These are phyloP conservation scores for Oreocharis arfaki DNA, from an alignment of 2,113 vertebrate species.

Conservation along the genomic window DNA sequence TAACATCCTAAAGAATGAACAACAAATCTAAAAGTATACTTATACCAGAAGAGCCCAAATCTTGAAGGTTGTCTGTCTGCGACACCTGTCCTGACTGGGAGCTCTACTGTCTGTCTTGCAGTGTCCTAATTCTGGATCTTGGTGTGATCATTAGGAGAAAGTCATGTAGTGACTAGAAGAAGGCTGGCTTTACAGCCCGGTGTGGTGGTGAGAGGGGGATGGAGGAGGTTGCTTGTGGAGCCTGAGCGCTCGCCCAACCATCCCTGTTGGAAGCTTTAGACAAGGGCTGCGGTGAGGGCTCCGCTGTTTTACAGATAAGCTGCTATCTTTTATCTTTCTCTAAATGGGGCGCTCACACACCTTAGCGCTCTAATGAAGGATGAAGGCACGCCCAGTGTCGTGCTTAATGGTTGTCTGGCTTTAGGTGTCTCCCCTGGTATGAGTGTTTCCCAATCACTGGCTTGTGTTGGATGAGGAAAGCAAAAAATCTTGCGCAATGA, in stretches of 20 bases:
- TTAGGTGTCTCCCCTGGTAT: slow-evolving; percentile 41
- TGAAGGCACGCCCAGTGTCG: slow-evolving; percentile 33
- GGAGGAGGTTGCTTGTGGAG: neutral
- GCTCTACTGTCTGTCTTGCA: neutral
- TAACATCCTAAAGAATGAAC: neutral
- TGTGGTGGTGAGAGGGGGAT: neutral
- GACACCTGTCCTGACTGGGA: neutral
- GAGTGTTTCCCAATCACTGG: neutral
- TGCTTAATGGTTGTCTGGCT: slow-evolving; percentile 47
- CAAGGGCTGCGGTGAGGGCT: neutral
- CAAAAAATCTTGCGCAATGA: slow-evolving; percentile 1
- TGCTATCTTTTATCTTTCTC: slow-evolving; percentile 13
- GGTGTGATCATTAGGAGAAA: neutral
- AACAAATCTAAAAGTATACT: neutral
- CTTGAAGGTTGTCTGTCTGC: neutral
- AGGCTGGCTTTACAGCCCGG: neutral
- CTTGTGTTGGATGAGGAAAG: slow-evolving; percentile 21
- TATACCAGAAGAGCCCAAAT: neutral
- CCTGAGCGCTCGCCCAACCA: neutral
- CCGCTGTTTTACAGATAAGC: neutral
- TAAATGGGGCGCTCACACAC: neutral
- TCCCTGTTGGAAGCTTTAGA: neutral
- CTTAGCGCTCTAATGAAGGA: slow-evolving; percentile 17
- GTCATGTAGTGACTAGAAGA: neutral
- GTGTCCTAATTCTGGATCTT: neutral